Base-by-base conservation (phyloP, 1,140 invertebrate genomes). In the Drosophila varians region DNA sequence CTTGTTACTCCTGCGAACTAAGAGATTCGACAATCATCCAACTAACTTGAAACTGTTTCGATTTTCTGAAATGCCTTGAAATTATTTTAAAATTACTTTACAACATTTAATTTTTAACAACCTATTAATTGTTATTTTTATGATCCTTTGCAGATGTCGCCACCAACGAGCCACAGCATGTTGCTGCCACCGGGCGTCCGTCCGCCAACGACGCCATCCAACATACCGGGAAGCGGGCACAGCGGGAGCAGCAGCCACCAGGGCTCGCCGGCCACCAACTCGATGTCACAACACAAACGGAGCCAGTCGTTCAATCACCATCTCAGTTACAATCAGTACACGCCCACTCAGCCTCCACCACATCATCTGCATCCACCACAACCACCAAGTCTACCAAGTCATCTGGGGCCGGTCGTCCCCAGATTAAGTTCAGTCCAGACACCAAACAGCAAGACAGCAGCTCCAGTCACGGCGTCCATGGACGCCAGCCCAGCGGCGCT, bases 231-330 rank as follows among this genome's bases (percentile, higher is more conserved):
- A 52, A 65, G 46, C 71, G 61, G 56, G 62, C 77, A 42, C 70
- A 69, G 42, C 53, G 58, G 28, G 56, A 61, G 16, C 64, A 57
- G 14, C 82, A 86, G 43, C 58, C 62, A 69, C 16, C 56, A 69
- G 77, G 65, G 66, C 56, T 36, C 80, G 4, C 40, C 66, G 36
- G 56, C 74, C 47, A 69, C 66, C 52, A 77, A 73, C 57, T 61
- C 76, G 73, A 88, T 84, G 86, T 91, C 89, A 88, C 90, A 92
- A 91, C 93, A 94, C 91, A 94, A 94, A 92, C 91, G 93, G 92
- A 93, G 93, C 91, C 93, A 93, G 73, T 94, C 93, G 90, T 94
- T 94, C 92, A 94, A 94, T 91, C 93, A 94, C 90, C 93, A 94
- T 79, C 92, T 93, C 91, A 94, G 93, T 90, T 94, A 93, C 91